Conservation (phyloP, 1,140 invertebrate genomes). For the Drepana arcuata region DNA sequence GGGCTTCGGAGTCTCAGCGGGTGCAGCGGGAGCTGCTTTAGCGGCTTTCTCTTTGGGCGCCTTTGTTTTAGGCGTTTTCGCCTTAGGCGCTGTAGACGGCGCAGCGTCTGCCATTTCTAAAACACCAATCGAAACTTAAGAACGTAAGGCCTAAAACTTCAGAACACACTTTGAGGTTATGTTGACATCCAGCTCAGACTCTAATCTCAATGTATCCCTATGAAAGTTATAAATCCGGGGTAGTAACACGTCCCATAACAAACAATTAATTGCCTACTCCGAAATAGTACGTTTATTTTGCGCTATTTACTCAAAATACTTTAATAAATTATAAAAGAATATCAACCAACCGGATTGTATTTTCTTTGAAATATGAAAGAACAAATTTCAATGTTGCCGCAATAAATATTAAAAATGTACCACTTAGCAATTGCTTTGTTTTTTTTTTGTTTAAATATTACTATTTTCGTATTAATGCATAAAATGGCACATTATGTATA, state of each 20-base stretch:
- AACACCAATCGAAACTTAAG: constrained; percentile 36
- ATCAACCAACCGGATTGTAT: constrained; percentile 50
- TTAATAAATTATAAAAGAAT: neutral
- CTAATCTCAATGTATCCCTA: constrained; percentile 41
- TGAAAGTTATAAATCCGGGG: constrained; percentile 25
- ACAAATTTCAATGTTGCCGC: constrained; percentile 39
- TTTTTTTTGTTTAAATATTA: no score
- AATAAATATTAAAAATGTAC: neutral
- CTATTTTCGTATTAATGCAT: no score
- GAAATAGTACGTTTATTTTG: no score
- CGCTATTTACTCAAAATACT: neutral
- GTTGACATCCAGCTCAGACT: constrained; percentile 54
- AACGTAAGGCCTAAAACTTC: no score
- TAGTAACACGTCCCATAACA: no score
- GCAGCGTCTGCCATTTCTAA: constrained; percentile 77
- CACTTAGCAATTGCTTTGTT: no score
- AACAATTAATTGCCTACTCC: no score
- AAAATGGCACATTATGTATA: no score
- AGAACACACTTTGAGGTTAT: constrained; percentile 37
- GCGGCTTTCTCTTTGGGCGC: constrained; percentile 73
- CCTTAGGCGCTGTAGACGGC: constrained; percentile 73
- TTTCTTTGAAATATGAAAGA: constrained; percentile 51
- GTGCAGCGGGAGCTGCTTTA: constrained; percentile 63
- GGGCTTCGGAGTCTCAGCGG: constrained; percentile 60
- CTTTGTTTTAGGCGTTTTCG: constrained; percentile 74